Percentiles rank a stretch among this genome's conserved stretches.
Evolutionary conservation across 2,888 invertebrate genomes (phyloP).

Genomic region (Sarcophaga carnaria): DNA sequence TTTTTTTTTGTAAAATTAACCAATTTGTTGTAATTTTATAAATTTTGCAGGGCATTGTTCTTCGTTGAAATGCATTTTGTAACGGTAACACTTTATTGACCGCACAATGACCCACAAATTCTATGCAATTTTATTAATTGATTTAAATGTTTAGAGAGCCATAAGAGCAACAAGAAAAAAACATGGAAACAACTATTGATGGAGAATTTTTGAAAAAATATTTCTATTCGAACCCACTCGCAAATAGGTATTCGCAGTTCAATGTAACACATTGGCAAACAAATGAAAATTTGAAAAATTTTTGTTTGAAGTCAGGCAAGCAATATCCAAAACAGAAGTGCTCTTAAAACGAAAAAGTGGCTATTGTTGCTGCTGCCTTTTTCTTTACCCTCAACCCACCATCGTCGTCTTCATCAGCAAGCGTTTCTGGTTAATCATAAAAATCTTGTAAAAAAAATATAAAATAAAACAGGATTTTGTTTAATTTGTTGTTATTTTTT

Average conservation of each 20-base stretch:
- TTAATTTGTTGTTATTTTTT: conserved; percentile 13
- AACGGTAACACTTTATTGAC: conserved; percentile 14
- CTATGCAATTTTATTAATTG: conserved; percentile 58
- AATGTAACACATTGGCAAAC: conserved; percentile 17
- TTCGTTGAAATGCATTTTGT: not conserved
- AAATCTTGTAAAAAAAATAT: conserved; percentile 66
- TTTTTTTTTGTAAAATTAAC: conserved; percentile 17
- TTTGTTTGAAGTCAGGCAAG: not conserved
- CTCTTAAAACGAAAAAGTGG: conserved; percentile 1
- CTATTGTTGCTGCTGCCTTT: not conserved
- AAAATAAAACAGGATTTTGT: conserved; percentile 64
- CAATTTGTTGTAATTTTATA: conserved; percentile 35
- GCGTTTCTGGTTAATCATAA: conserved; percentile 48
- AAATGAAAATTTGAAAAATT: conserved; percentile 1
- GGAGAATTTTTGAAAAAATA: conserved; percentile 14
- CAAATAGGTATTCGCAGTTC: conserved; percentile 21
- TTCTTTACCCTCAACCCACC: not conserved
- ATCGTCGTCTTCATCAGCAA: not conserved
- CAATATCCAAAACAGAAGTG: not conserved
- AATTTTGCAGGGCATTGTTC: conserved; percentile 13
- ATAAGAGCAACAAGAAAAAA: not conserved
- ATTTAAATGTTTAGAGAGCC: conserved; percentile 46
- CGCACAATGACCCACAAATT: conserved; percentile 53
- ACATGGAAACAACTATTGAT: not conserved
- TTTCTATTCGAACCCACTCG: not conserved